Conservation (phyloP, 1,140 invertebrate species). For the Liolophura sinensis region DNA sequence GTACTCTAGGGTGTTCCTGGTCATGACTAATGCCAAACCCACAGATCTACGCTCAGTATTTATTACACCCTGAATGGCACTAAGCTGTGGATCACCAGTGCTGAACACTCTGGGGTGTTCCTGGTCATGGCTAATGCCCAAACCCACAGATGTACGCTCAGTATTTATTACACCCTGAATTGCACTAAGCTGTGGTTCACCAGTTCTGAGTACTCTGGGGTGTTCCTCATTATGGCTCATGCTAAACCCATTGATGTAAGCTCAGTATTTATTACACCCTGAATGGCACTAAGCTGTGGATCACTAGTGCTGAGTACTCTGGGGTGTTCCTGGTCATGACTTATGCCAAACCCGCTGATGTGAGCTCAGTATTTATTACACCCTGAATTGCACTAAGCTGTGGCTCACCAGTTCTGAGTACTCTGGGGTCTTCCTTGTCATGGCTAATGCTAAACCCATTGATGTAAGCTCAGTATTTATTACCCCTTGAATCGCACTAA, state of each 20-base stretch:
- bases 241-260: constrained; percentile 48
- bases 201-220: constrained; percentile 84
- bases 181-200: constrained; percentile 83
- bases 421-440: constrained; percentile 67
- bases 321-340: constrained; percentile 63
- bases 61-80: constrained; percentile 61
- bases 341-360: constrained; percentile 51
- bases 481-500: constrained; percentile 63
- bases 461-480: constrained; percentile 36
- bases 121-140: constrained; percentile 59
- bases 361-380: too few species aligned
- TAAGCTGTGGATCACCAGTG: constrained; percentile 91
- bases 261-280: constrained; percentile 61
- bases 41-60: constrained; percentile 31
- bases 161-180: constrained; percentile 61
- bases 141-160: too few species aligned
- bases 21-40: constrained; percentile 57
- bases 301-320: constrained; percentile 91
- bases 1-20: constrained; percentile 70
- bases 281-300: constrained; percentile 75
- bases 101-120: constrained; percentile 77
- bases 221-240: constrained; percentile 61
- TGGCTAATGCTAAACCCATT: constrained; percentile 56
- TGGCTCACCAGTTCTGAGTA: constrained; percentile 96
- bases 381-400: constrained; percentile 63